Base-by-base conservation (phyloP, 2,888 invertebrate genomes). In the Acheta domesticus region DNA sequence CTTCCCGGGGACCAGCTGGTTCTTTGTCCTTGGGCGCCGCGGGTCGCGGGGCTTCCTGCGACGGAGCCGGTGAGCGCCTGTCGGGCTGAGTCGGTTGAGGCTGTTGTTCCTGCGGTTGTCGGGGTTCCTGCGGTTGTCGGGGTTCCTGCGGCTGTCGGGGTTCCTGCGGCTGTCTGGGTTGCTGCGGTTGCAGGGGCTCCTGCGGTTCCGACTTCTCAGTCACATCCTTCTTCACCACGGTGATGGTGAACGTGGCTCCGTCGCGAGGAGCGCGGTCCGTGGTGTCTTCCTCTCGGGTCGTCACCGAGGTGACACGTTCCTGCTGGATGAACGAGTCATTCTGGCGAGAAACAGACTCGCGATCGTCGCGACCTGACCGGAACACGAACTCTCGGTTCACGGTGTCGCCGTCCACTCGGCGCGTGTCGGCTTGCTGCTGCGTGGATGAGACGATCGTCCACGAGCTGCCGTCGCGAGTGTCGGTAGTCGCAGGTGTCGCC, bases 301-400 rank as follows among this genome's bases (percentile, higher is more conserved):
- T n/a, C n/a, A 48, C 36, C n/a, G 76, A 48, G 48, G 76, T 36
- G 36, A 76, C n/a, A 4, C 76, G 77, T 49, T 79, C 80, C n/a
- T 78, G 80, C 2, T 79, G 75, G 5, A 78, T 73, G 49, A 80
- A 77, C 11, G 74, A 21, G 2, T 50, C 79, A 49, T 77, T 16
- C 76, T 23, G 21, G 76, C 76, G n/a, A 20, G 77, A n/a, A n/a
- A 77, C 75, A 16, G 36, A 19, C 36, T 36, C 23, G 78, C 62
- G 73, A 14, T 23, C 73, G 19, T 77, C 50, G 83, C 79, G 5
- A 81, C 83, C 77, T 77, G 83, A 77, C 80, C 82, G 79, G 86
- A 86, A 82, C 0, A 84, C 82, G 78, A 84, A 83, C 80, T 83
- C 83, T 23, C 82, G 81, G 16, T 91, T 92, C n/a, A 92, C 92